Percentiles rank a stretch among this genome's conserved stretches.
These are phyloP conservation scores for Porites evermanni DNA, from an alignment of 92 coral and sea anemone species.

Conservation along the genomic window DNA sequence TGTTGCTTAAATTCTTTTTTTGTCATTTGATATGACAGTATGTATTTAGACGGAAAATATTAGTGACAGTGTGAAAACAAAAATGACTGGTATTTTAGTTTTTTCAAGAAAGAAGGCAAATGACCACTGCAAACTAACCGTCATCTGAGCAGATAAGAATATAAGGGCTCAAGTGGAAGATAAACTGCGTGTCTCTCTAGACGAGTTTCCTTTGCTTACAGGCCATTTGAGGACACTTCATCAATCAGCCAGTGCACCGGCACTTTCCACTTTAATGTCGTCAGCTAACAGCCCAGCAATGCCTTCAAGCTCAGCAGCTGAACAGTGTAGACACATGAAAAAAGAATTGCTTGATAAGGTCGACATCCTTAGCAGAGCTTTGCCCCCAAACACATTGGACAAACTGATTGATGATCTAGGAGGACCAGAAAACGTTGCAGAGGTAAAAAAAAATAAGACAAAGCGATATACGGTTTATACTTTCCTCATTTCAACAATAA, in stretches of 20 bases:
- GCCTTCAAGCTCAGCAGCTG: conserved; percentile 66
- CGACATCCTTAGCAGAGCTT: conserved; percentile 63
- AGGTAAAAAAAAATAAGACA: conserved; percentile 54
- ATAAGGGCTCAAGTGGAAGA: no score
- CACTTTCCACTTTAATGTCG: conserved; percentile 63
- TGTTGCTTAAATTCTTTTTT: no score
- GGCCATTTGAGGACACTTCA: conserved; percentile 51
- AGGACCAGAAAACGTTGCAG: conserved; percentile 93
- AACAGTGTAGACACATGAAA: conserved; percentile 89
- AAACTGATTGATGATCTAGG: conserved; percentile 91
- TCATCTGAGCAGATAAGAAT: no score
- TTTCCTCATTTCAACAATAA: neutral
- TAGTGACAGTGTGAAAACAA: no score
- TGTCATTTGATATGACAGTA: no score
- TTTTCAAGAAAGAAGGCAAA: no score
- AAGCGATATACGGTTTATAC: neutral
- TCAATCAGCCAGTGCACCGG: conserved; percentile 87
- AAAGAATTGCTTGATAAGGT: conserved; percentile 83
- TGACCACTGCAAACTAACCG: no score
- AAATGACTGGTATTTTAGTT: no score
- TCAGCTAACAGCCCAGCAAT: conserved; percentile 27
- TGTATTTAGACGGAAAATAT: no score
- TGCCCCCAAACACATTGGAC: conserved; percentile 95
- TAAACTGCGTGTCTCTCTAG: no score
- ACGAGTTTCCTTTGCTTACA: conserved; percentile 2